Percentiles rank a stretch among this genome's conserved stretches.
Evolutionary conservation across 2,797 vertebrate species (phyloP).

Genomic region (Todus mexicanus): DNA sequence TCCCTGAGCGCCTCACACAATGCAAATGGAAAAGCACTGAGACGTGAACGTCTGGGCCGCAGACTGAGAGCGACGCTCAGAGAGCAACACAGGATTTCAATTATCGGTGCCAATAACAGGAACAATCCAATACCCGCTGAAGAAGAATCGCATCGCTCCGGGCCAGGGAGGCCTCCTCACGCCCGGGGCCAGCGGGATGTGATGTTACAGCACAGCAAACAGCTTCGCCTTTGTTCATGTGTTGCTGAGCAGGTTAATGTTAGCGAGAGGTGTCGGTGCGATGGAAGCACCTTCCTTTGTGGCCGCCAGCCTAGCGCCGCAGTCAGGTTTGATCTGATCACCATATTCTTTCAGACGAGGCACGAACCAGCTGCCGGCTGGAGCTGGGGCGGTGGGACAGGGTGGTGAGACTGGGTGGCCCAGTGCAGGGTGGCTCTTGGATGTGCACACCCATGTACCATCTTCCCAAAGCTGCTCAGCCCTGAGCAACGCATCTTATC

Average conservation of each 20-base stretch:
- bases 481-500: not conserved
- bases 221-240: not conserved
- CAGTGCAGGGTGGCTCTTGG: not conserved
- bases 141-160: not conserved
- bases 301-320: not conserved
- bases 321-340: not conserved
- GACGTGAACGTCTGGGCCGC: not conserved
- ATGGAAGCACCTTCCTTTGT: not conserved
- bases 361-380: not conserved
- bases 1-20: not conserved
- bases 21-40: not conserved
- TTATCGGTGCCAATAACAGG: not conserved
- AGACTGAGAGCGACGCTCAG: not conserved
- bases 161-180: not conserved
- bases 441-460: fast-evolving
- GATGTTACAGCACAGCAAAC: not conserved
- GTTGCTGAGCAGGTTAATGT: not conserved
- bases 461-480: not conserved
- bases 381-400: not conserved
- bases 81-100: not conserved
- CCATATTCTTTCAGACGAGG: not conserved
- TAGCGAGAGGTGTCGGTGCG: not conserved
- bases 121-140: not conserved
- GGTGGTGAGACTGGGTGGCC: not conserved
- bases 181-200: not conserved